Conservation (phyloP, 2,113 vertebrate genomes). For the Crocuta crocuta region DNA sequence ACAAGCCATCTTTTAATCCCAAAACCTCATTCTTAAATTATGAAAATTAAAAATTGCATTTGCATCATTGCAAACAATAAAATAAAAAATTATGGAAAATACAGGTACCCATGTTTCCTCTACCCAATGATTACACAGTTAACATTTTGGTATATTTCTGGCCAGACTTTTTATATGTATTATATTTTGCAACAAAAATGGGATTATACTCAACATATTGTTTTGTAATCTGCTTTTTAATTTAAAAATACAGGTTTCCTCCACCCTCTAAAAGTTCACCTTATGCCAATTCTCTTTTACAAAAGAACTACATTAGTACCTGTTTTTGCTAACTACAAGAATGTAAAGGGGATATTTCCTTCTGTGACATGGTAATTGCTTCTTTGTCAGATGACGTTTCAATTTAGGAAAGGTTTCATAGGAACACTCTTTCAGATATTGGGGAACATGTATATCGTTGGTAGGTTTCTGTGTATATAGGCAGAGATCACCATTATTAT, state of each 20-base stretch:
- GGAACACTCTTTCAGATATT: neutral
- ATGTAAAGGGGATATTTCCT: neutral
- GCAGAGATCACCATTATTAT: neutral
- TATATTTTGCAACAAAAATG: slow-evolving; percentile 5
- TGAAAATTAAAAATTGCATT: neutral
- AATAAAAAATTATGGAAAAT: neutral
- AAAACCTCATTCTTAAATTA: neutral
- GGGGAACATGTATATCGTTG: neutral
- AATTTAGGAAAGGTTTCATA: neutral
- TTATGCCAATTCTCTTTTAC: neutral
- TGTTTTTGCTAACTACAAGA: neutral
- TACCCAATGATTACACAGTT: neutral
- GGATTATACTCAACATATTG: neutral
- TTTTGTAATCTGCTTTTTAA: slow-evolving; percentile 15
- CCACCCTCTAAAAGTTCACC: neutral
- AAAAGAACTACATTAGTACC: neutral
- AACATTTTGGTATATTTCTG: neutral
- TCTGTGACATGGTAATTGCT: neutral
- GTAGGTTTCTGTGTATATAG: neutral
- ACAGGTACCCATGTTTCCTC: neutral
- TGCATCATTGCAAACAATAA: neutral
- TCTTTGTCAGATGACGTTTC: neutral
- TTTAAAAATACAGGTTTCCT: neutral
- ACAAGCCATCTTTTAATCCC: neutral
- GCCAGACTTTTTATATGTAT: neutral